Evolutionary conservation across 1,140 invertebrate species (phyloP).

Genomic region (Plectrocnemia conspersa): DNA sequence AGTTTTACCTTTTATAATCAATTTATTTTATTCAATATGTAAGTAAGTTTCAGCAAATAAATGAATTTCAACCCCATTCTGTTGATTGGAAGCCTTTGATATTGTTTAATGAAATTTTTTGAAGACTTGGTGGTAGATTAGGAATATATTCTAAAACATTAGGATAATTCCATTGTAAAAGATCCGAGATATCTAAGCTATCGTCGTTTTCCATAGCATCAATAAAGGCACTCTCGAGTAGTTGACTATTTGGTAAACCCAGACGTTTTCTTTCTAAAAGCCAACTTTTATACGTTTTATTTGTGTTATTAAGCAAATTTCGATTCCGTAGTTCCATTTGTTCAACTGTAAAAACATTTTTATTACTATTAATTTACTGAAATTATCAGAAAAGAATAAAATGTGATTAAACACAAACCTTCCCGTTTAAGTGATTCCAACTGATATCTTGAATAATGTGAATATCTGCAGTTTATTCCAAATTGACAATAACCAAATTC

Average conservation of each 20-base stretch:
- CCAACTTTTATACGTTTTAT: constrained; percentile 42
- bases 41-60: constrained; percentile 6
- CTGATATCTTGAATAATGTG: constrained; percentile 57
- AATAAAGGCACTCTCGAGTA: constrained; percentile 25
- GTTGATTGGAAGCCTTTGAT: constrained; percentile 48
- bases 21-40: too few relatives aligned
- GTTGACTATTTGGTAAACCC: constrained; percentile 39
- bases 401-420: constrained; percentile 44
- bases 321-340: constrained; percentile 28
- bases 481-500: constrained; percentile 57
- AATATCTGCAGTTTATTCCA: constrained; percentile 58
- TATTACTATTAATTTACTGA: constrained; percentile 17
- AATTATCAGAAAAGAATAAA: constrained; percentile 8
- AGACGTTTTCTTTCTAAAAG: constrained; percentile 48
- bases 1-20: too few relatives aligned
- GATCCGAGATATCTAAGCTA: constrained; percentile 43
- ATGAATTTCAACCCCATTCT: constrained; percentile 52
- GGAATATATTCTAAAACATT: constrained; percentile 45
- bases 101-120: constrained; percentile 51
- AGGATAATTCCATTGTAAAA: constrained; percentile 53
- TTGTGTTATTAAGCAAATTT: background rate
- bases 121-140: constrained; percentile 57
- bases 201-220: constrained; percentile 34
- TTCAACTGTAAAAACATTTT: constrained; percentile 42
- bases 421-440: constrained; percentile 52